Evolutionary conservation across 2,113 vertebrate species (phyloP), one percentile per base, ranked within the genome.

Genomic region (Phalacrocorax brasilianus): DNA sequence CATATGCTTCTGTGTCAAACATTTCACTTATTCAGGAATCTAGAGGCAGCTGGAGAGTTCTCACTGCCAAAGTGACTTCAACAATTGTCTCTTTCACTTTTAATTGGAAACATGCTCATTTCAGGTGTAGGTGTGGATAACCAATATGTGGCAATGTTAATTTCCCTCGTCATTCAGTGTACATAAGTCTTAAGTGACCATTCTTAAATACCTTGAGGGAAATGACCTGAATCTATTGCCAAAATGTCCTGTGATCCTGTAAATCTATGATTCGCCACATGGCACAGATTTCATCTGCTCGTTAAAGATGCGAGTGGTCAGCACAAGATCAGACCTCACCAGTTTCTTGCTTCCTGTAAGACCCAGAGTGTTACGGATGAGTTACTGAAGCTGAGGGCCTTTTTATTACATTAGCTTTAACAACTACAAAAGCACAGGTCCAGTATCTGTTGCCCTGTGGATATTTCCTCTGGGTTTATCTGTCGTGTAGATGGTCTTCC

Each of bases 1-100:
- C 98, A 98, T 98, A 98, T 98, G 97, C 93, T 98, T 97, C 94
- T 74, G 68, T 98, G 97, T 98, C 98, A 98, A 98, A 97, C 97
- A 97, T 97, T 98, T 98, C 96, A 97, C 95, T 97, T 98, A 96
- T 97, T 98, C 96, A 75, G 95, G 97, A 97, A 96, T 90, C 89
- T 95, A 90, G 93, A 97, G 96, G 93, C 97, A 98, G 95, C 96
- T 97, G 95, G 94, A 96, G 95, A 96, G 93, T 32, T 67, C 59
- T 97, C 79, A 72, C 91, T 97, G 96, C 91, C 89, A 91, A 88
- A 85, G 92, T 83, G 90, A 78, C 95, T 95, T 96, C 95, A 96
- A 30, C 91, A 95, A 95, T 97, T 94, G 93, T 97, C 91, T 97
- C 70, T 93, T 95, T 90, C 93, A 93, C 74, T 98, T 97, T 97